phyloP scores from a whole-genome alignment of 2,113 vertebrate genomes.

The Hydropotes inermis region DNA sequence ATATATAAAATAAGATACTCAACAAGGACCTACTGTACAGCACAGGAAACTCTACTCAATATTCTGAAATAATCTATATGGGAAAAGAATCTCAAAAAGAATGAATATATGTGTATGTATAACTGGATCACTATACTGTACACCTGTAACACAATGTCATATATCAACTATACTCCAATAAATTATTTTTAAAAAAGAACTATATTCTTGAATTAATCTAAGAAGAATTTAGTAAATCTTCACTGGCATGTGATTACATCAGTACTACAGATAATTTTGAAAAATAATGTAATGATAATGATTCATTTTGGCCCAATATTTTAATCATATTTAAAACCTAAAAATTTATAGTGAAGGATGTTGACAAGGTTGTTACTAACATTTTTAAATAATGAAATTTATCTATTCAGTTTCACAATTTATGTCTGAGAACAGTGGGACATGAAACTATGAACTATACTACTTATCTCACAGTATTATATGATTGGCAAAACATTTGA shows the following conservation, averaged over 20 bases:
- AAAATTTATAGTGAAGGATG: not conserved
- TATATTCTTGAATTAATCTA: not conserved
- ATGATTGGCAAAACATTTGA: not conserved
- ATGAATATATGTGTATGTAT: not conserved
- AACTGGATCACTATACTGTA: not conserved
- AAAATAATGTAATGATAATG: not conserved
- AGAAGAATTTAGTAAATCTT: not conserved
- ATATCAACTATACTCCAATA: not conserved
- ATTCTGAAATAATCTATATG: not conserved
- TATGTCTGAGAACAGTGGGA: not conserved
- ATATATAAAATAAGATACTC: not conserved
- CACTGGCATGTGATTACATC: not conserved
- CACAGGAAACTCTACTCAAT: not conserved
- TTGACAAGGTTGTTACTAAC: not conserved
- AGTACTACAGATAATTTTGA: not conserved
- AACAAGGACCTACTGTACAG: not conserved
- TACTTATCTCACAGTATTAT: not conserved
- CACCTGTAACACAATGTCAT: not conserved
- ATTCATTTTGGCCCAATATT: not conserved
- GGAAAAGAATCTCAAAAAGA: not conserved
- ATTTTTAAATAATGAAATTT: not conserved
- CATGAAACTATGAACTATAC: not conserved
- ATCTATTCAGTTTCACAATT: not conserved
- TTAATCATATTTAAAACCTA: not conserved
- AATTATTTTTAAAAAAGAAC: not conserved